These are phyloP conservation scores for Mythimna lalbum DNA, from an alignment of 2,888 invertebrate genomes.

Conservation along the genomic window DNA sequence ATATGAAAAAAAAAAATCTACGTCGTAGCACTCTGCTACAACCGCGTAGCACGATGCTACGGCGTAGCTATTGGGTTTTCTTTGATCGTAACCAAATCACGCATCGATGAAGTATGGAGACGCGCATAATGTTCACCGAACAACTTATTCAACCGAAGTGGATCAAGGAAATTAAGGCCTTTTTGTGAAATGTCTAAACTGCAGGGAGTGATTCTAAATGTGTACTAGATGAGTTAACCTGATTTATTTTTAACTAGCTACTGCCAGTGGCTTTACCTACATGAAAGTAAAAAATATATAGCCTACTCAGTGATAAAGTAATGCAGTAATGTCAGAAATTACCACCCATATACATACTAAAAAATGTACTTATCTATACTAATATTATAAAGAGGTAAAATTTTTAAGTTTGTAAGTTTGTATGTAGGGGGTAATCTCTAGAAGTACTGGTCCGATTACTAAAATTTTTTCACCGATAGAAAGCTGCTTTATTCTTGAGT, in stretches of 20 bases:
- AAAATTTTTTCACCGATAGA: too few relatives aligned
- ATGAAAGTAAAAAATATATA: too few relatives aligned
- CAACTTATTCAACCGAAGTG: slow-evolving; percentile 16
- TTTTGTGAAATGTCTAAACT: slow-evolving; percentile 1
- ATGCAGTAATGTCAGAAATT: too few relatives aligned
- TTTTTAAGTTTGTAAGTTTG: too few relatives aligned
- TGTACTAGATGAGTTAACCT: not conserved
- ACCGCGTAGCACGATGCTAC: slow-evolving; percentile 24
- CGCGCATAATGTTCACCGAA: slow-evolving; percentile 33
- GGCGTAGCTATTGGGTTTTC: slow-evolving; percentile 5
- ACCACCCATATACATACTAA: too few relatives aligned
- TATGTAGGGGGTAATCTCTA: too few relatives aligned
- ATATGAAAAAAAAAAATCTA: not conserved
- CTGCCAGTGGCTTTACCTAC: not conserved
- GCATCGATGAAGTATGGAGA: slow-evolving; percentile 1
- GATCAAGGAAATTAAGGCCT: slow-evolving; percentile 11
- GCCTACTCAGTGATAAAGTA: too few relatives aligned
- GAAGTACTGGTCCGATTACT: too few relatives aligned
- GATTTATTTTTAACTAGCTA: not conserved
- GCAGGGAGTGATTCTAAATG: not conserved
- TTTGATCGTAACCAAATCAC: slow-evolving; percentile 33
- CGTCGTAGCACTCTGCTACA: slow-evolving; percentile 13
- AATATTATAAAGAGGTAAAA: too few relatives aligned
- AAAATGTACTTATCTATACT: too few relatives aligned
- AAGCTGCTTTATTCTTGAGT: too few relatives aligned